Conservation (phyloP, 2,888 invertebrate genomes). For the Tipula lateralis region DNA sequence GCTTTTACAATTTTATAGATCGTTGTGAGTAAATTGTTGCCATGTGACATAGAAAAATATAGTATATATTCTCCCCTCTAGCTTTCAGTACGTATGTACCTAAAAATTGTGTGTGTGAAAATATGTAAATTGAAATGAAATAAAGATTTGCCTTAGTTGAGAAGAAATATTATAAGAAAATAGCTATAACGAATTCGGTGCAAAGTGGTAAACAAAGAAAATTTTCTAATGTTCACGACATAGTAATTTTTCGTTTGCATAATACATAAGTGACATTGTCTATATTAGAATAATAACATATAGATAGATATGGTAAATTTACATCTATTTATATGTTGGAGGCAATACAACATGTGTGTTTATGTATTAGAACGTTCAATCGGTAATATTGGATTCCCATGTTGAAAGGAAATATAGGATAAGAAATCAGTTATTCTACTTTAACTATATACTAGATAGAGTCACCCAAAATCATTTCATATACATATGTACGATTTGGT, state of each 20-base stretch:
- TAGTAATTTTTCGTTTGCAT: not conserved
- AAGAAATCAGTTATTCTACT: not conserved
- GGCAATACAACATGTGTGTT: not conserved
- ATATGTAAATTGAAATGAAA: not conserved
- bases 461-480: not conserved
- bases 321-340: not conserved
- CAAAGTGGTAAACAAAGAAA: not conserved
- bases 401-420: not conserved
- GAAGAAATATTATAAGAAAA: not conserved
- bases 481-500: not conserved
- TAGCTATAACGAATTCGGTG: not conserved
- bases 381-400: not conserved
- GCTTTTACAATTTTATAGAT: not conserved
- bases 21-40: not conserved
- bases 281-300: not conserved
- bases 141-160: not conserved
- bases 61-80: not conserved
- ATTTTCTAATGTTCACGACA: not conserved
- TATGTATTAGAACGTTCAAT: not conserved
- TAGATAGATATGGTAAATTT: not conserved
- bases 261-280: not conserved
- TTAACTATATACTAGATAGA: not conserved
- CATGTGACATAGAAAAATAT: not conserved
- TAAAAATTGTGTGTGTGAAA: not conserved
- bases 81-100: not conserved